phyloP scores from a whole-genome alignment of 1,140 invertebrate species.

The Agrypnia vestita region DNA sequence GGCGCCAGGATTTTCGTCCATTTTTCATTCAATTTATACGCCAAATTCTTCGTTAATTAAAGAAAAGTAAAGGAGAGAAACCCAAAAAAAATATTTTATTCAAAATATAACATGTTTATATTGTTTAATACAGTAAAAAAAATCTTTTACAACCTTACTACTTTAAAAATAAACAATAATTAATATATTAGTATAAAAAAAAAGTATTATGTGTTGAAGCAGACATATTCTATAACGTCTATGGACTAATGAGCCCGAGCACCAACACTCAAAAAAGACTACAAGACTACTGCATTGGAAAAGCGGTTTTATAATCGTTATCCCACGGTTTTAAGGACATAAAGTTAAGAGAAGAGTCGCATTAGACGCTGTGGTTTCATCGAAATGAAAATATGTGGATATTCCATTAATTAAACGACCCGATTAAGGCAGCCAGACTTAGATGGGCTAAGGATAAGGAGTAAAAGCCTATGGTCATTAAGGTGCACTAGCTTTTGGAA shows the following conservation, averaged over 20 bases:
- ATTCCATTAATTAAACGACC: slow-evolving; percentile 34
- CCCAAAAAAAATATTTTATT: no score
- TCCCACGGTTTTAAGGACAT: not conserved
- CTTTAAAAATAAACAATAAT: no score
- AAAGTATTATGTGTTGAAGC: no score
- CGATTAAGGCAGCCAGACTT: not conserved
- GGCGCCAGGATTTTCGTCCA: no score
- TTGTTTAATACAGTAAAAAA: no score
- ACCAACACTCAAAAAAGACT: not conserved
- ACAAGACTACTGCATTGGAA: slow-evolving; percentile 2
- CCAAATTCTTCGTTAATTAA: no score
- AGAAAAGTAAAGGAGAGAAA: no score
- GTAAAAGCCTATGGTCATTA: slow-evolving; percentile 26
- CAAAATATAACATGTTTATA: no score
- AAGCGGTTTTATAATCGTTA: slow-evolving; percentile 10
- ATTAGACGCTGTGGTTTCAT: slow-evolving; percentile 19
- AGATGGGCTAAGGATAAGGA: slow-evolving; percentile 26
- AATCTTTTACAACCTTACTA: no score
- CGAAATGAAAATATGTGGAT: slow-evolving; percentile 24
- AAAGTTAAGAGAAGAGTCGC: slow-evolving; percentile 1
- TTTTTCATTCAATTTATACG: no score
- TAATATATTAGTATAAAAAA: no score
- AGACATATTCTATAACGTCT: no score
- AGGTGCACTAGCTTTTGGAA: slow-evolving; percentile 8
- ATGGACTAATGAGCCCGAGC: not conserved